phyloP scores from a whole-genome alignment of 2,888 invertebrate genomes.

The Pimpla rufipes region DNA sequence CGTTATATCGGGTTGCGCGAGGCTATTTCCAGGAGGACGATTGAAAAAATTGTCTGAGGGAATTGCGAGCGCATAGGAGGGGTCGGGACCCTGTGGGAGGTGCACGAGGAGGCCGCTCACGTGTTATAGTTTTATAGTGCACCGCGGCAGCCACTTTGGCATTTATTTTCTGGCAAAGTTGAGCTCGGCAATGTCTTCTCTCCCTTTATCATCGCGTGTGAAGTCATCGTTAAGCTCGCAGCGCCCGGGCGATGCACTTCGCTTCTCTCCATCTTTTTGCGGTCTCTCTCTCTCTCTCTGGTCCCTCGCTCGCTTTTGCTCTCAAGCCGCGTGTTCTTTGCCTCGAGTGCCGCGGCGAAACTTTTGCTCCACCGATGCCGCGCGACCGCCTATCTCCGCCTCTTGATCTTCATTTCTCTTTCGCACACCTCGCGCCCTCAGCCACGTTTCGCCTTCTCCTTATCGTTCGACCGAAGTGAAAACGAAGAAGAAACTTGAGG shows the following conservation, averaged over 20 bases:
- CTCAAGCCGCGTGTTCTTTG: conserved; percentile 15
- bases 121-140: conserved; percentile 5
- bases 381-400: conserved; percentile 48
- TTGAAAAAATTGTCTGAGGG: conserved; percentile 33
- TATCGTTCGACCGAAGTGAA: conserved; percentile 22
- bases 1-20: background rate
- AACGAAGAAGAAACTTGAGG: conserved; percentile 24
- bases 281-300: background rate
- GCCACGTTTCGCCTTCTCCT: background rate
- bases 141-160: conserved; percentile 34
- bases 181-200: conserved; percentile 24
- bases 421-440: conserved; percentile 14
- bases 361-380: conserved; percentile 46
- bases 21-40: conserved; percentile 7
- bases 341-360: conserved; percentile 37
- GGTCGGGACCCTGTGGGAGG: too few species aligned
- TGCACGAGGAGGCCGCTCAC: conserved; percentile 3
- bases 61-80: conserved; percentile 5
- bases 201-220: conserved; percentile 63
- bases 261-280: conserved; percentile 10
- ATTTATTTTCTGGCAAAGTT: conserved; percentile 55
- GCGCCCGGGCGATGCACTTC: conserved; percentile 39
- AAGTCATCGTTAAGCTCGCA: conserved; percentile 60
- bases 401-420: conserved; percentile 37
- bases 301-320: conserved; percentile 4